Evolutionary conservation across 2,113 vertebrate species (phyloP), one percentile per base, ranked within the genome.

Genomic region (Spea multiplicata): DNA sequence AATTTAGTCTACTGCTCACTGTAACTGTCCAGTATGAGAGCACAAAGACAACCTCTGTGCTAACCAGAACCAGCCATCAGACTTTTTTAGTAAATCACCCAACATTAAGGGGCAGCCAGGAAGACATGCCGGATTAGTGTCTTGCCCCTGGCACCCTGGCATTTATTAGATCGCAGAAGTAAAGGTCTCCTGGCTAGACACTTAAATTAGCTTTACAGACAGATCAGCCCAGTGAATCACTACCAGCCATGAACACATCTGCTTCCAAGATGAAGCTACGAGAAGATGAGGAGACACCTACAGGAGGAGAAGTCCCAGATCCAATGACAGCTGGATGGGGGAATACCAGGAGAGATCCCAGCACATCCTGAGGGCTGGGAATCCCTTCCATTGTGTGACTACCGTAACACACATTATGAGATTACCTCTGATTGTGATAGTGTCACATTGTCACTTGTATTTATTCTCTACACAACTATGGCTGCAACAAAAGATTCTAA

Each of bases 281-380:
- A 71, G 68, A 83, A 73, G 75, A 44, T 81, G 74, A 85, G 87
- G 87, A 92, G 91, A 90, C 88, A 87, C 91, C 88, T 88, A 88
- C 90, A 87, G 88, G 65, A 88, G 86, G 83, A 83, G 79, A 73
- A 66, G 80, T 76, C 81, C 85, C 84, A 82, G 80, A 80, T 74
- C 64, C 78, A 73, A 82, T 66, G 82, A 65, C 78, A 82, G 83
- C 86, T 49, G 83, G 83, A 76, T 65, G 59, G 83, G 86, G 87
- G 85, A 87, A 87, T 84, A 83, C 88, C 87, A 66, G 16, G 16
- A 64, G 64, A 44, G 44, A 49, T n/a, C 45, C 1, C 45, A 53
- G 48, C 61, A 44, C 12, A 48, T 66, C 47, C 44, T 49, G 6
- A n/a, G 17, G 52, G 12, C 17, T 13, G 45, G 49, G n/a, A 30